These are phyloP conservation scores for Phymanthus crucifer DNA, from an alignment of 92 coral and sea anemone genomes.

Conservation along the genomic window DNA sequence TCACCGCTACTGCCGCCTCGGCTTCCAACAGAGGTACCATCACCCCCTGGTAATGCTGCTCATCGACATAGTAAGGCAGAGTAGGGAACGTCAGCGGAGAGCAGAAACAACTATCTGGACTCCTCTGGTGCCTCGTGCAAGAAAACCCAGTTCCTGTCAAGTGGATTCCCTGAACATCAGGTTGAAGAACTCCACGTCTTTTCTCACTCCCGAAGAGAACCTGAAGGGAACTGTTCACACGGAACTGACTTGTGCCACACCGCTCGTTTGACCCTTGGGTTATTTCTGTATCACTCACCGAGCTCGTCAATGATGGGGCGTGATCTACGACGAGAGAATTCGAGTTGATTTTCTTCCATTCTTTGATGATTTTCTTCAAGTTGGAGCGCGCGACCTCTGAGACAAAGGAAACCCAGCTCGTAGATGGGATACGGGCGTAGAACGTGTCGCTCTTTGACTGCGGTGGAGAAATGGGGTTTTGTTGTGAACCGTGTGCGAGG, in stretches of 20 bases:
- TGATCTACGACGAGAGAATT: slow-evolving; percentile 24
- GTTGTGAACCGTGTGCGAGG: slow-evolving; percentile 12
- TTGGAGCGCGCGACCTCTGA: slow-evolving; percentile 26
- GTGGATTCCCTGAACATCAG: slow-evolving; percentile 68
- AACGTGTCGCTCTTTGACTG: neutral
- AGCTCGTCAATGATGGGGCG: neutral
- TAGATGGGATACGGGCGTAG: neutral
- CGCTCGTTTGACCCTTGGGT: neutral
- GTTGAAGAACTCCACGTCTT: slow-evolving; percentile 75
- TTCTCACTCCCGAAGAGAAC: slow-evolving; percentile 65
- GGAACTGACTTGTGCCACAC: slow-evolving; percentile 49
- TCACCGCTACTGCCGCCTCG: slow-evolving; percentile 75
- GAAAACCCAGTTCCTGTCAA: slow-evolving; percentile 53
- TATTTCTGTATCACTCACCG: neutral
- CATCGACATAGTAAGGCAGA: slow-evolving; percentile 52
- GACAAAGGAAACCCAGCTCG: slow-evolving; percentile 27
- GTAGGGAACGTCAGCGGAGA: slow-evolving; percentile 45
- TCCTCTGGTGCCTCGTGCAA: slow-evolving; percentile 76
- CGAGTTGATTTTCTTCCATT: slow-evolving; percentile 35
- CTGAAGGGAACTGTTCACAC: slow-evolving; percentile 51
- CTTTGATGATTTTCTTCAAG: slow-evolving; percentile 3
- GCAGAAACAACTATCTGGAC: slow-evolving; percentile 65
- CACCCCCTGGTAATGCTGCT: slow-evolving; percentile 64
- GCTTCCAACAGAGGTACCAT: slow-evolving; percentile 75
- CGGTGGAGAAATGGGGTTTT: neutral